phyloP scores from a whole-genome alignment of 2,797 vertebrate genomes.

The Lepus townsendii region DNA sequence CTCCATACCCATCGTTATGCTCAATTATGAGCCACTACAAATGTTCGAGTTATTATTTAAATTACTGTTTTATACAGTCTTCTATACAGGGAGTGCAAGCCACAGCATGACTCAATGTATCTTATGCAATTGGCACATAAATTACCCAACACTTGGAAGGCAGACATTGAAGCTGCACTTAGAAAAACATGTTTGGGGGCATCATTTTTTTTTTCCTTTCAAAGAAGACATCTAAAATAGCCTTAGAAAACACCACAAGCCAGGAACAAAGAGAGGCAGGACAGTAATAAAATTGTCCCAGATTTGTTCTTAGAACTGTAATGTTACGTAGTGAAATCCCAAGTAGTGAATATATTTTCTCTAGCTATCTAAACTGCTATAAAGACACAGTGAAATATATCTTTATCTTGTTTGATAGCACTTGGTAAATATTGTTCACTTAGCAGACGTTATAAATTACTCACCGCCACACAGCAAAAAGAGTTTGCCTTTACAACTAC shows the following conservation, averaged over 20 bases:
- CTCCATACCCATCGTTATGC: background rate
- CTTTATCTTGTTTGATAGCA: slow-evolving; percentile 80
- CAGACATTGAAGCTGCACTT: background rate
- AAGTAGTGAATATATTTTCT: slow-evolving; percentile 73
- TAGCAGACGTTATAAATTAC: slow-evolving; percentile 81
- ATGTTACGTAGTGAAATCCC: slow-evolving; percentile 61
- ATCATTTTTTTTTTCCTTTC: slow-evolving; percentile 26
- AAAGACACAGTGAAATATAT: slow-evolving; percentile 77
- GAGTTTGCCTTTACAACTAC: slow-evolving; percentile 75
- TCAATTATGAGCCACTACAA: slow-evolving; percentile 37
- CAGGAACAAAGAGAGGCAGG: slow-evolving; percentile 37
- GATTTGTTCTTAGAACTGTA: slow-evolving; percentile 70
- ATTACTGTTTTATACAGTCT: background rate
- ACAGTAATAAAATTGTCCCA: slow-evolving; percentile 55
- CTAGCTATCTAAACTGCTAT: slow-evolving; percentile 51
- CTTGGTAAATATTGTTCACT: slow-evolving; percentile 82
- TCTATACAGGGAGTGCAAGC: background rate
- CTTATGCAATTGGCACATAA: slow-evolving; percentile 37
- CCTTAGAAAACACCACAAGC: slow-evolving; percentile 44
- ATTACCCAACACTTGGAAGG: background rate
- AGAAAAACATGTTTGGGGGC: slow-evolving; percentile 33
- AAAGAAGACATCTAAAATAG: slow-evolving; percentile 53
- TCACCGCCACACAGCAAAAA: slow-evolving; percentile 76
- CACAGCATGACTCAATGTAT: background rate
- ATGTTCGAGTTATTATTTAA: slow-evolving; percentile 3